Evolutionary conservation across 2,113 vertebrate species (phyloP), one percentile per base, ranked within the genome.

Genomic region (Dasypus novemcinctus): DNA sequence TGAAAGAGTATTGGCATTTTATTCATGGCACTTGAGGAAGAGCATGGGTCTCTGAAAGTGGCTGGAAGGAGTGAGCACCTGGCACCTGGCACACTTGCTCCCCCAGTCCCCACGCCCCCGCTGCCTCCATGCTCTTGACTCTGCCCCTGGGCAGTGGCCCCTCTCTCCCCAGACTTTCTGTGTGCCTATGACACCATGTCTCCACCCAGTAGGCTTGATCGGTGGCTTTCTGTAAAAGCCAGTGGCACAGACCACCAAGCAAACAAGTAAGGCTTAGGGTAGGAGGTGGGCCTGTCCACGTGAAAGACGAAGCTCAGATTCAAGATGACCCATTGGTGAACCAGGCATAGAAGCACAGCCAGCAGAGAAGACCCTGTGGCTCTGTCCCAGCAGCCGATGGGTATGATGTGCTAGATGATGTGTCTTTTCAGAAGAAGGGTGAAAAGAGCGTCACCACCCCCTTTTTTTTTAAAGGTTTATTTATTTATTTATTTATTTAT

Each of bases 401-500:
- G 43, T 5, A 15, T 2, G 68, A 31, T 4, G 33, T 13, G 54
- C 36, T 57, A 38, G 68, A 82, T 17, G 3, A 5, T 3, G 21
- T 52, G 36, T 72, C 81, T 88, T 85, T 64, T 57, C 78, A 89
- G 82, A 94, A 91, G 54, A 86, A 69, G 87, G 74, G 38, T 49
- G 1, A 68, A 74, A 88, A 93, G 36, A 36, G 17, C 20, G 12
- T 27, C 20, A 69, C 17, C 7, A 31, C 17, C 33, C 36, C n/a
- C n/a, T n/a, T n/a, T n/a, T n/a, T n/a, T n/a, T n/a, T n/a, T n/a
- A n/a, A n/a, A n/a, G n/a, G n/a, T n/a, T n/a, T n/a, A n/a, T n/a
- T n/a, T n/a, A n/a, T n/a, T n/a, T n/a, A n/a, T n/a, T n/a, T n/a
- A n/a, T n/a, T n/a, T n/a, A n/a, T n/a, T n/a, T n/a, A n/a, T n/a